Evolutionary conservation across 92 coral and sea anemone species (phyloP), one percentile per base, ranked within the genome.

Genomic region (Actinernus sp.): DNA sequence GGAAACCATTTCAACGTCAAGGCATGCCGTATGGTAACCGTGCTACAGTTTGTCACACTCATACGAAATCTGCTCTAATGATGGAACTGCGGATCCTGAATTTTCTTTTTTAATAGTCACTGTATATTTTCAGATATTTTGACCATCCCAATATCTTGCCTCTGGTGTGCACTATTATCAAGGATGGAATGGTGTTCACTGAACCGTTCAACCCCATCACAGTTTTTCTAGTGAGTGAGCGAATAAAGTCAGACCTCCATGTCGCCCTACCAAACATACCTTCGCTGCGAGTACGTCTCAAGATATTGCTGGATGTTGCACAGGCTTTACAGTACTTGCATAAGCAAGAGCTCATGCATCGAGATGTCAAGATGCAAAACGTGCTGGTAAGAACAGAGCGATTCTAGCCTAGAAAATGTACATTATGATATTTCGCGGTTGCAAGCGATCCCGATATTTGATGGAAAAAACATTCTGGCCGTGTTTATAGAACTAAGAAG

Each of bases 331-430:
- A 84, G 58, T 78, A 84, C 34, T 76, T 78, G n/a, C 91, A 84
- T 33, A 52, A 52, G 8, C 71, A 49, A 37, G 81, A 65, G 19
- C 49, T 84, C 26, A 70, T 84, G 46, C 91, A 84, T 59, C 81
- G 91, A 28, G 91, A 84, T 52, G 75, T 84, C 66, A 84, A 84
- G 66, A 41, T 71, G 14, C 91, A 78, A 44, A 84, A 84, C 49
- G 91, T 84, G 18, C 43, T 84, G 85, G 91, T 84, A 52, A 21
- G 91, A 48, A n/a, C n/a, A n/a, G n/a, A n/a, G n/a, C n/a, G n/a
- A n/a, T n/a, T n/a, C n/a, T n/a, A n/a, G n/a, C n/a, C n/a, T n/a
- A n/a, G n/a, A n/a, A n/a, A n/a, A n/a, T n/a, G n/a, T n/a, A n/a
- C n/a, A n/a, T n/a, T n/a, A n/a, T n/a, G n/a, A n/a, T n/a, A n/a